phyloP scores from a whole-genome alignment of 1,140 invertebrate genomes.

The Aphelenchoides besseyi region DNA sequence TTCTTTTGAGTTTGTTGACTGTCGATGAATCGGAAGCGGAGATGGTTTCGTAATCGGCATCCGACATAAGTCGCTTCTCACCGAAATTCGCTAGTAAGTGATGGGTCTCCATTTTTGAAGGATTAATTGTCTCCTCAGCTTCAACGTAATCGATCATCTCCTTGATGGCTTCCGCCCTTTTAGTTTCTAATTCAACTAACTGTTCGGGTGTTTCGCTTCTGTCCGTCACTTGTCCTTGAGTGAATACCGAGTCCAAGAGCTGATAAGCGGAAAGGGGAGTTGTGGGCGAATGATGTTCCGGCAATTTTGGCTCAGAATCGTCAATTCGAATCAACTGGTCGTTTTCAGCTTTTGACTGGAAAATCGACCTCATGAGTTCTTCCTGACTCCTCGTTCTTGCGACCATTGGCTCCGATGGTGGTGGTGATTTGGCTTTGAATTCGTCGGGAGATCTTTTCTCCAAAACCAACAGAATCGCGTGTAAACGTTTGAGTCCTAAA shows the following conservation, averaged over 20 bases:
- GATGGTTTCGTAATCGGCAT: slow-evolving; percentile 2
- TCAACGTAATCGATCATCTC: not conserved
- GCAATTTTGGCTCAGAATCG: not conserved
- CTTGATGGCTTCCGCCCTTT: not conserved
- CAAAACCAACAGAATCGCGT: slow-evolving; percentile 14
- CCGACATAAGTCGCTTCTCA: slow-evolving; percentile 9
- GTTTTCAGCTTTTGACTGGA: not conserved
- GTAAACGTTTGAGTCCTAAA: slow-evolving; percentile 17
- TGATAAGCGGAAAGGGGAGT: not conserved
- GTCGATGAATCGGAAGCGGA: not conserved
- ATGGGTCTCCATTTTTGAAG: slow-evolving; percentile 9
- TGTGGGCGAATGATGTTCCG: not conserved
- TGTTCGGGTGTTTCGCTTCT: not conserved
- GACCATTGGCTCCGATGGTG: not conserved
- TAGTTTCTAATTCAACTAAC: not conserved
- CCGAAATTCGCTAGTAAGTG: not conserved
- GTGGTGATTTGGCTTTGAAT: not conserved
- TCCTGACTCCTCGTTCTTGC: not conserved
- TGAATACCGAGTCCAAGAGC: not conserved
- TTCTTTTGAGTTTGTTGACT: not conserved
- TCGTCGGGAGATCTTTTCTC: not conserved
- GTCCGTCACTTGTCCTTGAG: not conserved
- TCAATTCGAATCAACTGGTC: not conserved
- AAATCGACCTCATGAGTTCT: not conserved
- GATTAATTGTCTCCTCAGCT: slow-evolving; percentile 1